These are phyloP conservation scores for Epizoanthus rinbou DNA, from an alignment of 92 coral and sea anemone species.

Conservation along the genomic window DNA sequence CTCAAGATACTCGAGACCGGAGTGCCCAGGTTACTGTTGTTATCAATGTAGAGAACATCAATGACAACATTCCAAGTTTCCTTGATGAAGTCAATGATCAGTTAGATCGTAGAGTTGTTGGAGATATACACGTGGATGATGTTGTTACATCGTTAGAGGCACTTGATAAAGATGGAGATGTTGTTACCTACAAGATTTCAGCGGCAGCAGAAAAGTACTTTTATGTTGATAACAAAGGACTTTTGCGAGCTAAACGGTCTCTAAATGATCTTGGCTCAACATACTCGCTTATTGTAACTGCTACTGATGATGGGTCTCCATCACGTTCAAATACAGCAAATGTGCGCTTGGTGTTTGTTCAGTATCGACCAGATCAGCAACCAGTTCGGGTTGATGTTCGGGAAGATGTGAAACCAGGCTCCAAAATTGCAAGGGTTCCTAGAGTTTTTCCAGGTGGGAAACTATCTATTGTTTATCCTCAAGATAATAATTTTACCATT, in stretches of 20 bases:
- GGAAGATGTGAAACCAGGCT: constrained; percentile 74
- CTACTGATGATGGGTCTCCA: constrained; percentile 72
- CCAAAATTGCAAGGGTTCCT: constrained; percentile 72
- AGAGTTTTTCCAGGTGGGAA: constrained; percentile 85
- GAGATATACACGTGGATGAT: constrained; percentile 72
- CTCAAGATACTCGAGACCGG: constrained; percentile 80
- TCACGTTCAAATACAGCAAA: constrained; percentile 49
- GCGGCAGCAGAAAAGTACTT: constrained; percentile 52
- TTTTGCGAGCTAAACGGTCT: constrained; percentile 65
- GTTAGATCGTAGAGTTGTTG: constrained; percentile 81
- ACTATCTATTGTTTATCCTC: constrained; percentile 79
- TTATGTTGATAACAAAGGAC: constrained; percentile 65
- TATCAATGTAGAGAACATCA: constrained; percentile 74
- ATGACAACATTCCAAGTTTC: constrained; percentile 85
- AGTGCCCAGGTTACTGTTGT: constrained; percentile 81
- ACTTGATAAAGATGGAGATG: constrained; percentile 75
- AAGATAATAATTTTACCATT: constrained; percentile 74
- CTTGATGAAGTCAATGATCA: constrained; percentile 69
- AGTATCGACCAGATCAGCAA: constrained; percentile 85
- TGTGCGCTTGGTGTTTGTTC: constrained; percentile 76
- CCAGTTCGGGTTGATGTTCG: constrained; percentile 86
- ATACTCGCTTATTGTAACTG: constrained; percentile 56
- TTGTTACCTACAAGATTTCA: constrained; percentile 54
- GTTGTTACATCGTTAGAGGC: constrained; percentile 76
- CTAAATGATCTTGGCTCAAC: constrained; percentile 65